Evolutionary conservation across 2,113 vertebrate genomes (phyloP).

Genomic region (Lophius piscatorius): DNA sequence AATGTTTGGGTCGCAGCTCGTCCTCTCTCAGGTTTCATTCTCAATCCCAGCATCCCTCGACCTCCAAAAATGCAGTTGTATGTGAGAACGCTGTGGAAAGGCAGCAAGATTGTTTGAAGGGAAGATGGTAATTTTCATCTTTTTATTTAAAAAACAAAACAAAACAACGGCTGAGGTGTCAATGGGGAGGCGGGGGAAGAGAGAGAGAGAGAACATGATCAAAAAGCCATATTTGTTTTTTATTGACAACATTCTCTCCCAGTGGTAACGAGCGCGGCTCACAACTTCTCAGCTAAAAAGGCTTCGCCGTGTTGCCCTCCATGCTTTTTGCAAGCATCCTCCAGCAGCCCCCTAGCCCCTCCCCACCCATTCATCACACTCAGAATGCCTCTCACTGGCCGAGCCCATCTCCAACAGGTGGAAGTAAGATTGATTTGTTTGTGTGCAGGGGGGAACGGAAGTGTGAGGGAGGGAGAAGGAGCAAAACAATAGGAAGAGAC

Average conservation of each 20-base stretch:
- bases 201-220: background rate
- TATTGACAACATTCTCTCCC: slow-evolving; percentile 19
- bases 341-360: background rate
- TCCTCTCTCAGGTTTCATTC: slow-evolving; percentile 3
- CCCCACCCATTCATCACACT: slow-evolving; percentile 55
- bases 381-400: slow-evolving; percentile 34
- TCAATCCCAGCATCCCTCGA: background rate
- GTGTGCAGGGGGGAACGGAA: slow-evolving; percentile 26
- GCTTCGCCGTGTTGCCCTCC: background rate
- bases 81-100: background rate
- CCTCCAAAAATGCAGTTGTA: background rate
- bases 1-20: background rate
- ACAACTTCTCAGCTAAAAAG: slow-evolving; percentile 22
- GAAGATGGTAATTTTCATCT: slow-evolving; percentile 3
- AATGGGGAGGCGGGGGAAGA: slow-evolving; percentile 7
- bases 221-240: slow-evolving; percentile 13
- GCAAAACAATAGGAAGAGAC: slow-evolving; percentile 4
- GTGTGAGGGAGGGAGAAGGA: background rate
- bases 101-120: background rate
- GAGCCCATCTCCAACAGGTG: slow-evolving; percentile 50
- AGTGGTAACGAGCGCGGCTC: slow-evolving; percentile 14
- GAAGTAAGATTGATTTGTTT: slow-evolving; percentile 70
- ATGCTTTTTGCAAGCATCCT: background rate
- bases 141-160: background rate
- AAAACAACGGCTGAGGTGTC: background rate